Evolutionary conservation across 2,888 invertebrate species (phyloP).

Genomic region (Megamerina dolium): DNA sequence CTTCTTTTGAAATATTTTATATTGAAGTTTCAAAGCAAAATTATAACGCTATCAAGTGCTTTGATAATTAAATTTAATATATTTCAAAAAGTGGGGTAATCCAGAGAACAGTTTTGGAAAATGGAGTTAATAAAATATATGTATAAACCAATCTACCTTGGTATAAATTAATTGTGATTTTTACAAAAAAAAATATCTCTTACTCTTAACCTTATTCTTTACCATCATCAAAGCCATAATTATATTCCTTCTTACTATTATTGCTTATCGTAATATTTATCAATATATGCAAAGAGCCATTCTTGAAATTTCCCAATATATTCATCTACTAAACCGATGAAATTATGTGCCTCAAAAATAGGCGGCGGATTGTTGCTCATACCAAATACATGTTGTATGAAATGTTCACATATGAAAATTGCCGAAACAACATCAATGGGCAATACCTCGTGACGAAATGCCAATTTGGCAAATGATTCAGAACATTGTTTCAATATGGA

Average conservation of each 20-base stretch:
- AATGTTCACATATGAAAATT: constrained; percentile 41
- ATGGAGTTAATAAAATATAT: no score
- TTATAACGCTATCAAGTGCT: no score
- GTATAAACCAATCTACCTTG: background rate
- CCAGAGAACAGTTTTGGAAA: no score
- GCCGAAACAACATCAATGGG: constrained; percentile 38
- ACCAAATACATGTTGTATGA: constrained; percentile 35
- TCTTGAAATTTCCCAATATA: constrained; percentile 35
- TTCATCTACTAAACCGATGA: constrained; percentile 35
- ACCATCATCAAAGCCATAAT: background rate
- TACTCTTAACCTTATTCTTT: background rate
- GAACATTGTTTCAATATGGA: constrained; percentile 39
- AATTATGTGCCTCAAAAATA: constrained; percentile 26
- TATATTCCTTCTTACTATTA: constrained; percentile 5
- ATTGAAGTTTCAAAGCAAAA: no score
- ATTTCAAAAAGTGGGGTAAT: no score
- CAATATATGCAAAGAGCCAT: constrained; percentile 37
- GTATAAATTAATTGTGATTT: constrained; percentile 12
- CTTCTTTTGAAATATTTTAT: no score
- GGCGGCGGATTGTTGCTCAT: constrained; percentile 32
- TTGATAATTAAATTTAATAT: no score
- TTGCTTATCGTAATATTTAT: constrained; percentile 21
- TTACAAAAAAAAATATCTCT: constrained; percentile 3
- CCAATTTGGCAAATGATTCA: constrained; percentile 45
- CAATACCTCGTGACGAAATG: constrained; percentile 37